Evolutionary conservation across 2,797 vertebrate genomes (phyloP).

Genomic region (Peromyscus attwateri): DNA sequence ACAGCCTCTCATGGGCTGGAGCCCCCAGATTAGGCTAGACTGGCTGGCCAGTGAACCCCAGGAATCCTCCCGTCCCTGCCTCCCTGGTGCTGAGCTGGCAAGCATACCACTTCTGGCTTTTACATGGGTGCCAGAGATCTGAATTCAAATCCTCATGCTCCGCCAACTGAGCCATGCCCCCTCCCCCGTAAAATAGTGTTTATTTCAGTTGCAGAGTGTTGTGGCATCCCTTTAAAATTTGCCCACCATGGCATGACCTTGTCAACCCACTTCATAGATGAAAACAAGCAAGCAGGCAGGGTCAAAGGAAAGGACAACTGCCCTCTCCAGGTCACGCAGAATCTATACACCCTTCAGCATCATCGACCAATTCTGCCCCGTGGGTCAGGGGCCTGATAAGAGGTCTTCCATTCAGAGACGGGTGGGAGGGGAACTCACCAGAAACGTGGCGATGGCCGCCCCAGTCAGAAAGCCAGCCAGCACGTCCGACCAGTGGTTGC

Average conservation of each 20-base stretch:
- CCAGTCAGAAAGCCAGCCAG: conserved; percentile 94
- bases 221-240: not conserved
- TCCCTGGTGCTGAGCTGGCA: not conserved
- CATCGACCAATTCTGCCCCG: not conserved
- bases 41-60: not conserved
- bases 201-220: not conserved
- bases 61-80: not conserved
- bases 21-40: not conserved
- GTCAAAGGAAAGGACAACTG: not conserved
- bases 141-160: not conserved
- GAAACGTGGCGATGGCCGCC: conserved; percentile 93
- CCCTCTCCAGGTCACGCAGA: not conserved
- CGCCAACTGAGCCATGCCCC: not conserved
- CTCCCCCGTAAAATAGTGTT: not conserved
- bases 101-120: not conserved
- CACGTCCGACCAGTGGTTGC: conserved; percentile 96
- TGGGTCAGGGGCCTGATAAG: no score
- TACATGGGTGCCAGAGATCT: not conserved
- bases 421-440: conserved; percentile 89
- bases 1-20: not conserved
- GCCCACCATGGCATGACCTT: not conserved
- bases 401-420: not conserved
- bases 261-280: not conserved
- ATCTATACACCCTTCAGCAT: not conserved
- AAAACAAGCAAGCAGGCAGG: not conserved